Percentiles rank a stretch among this genome's conserved stretches.
phyloP scores from a whole-genome alignment of 2,113 vertebrate species.

The Trematocara zebra region DNA sequence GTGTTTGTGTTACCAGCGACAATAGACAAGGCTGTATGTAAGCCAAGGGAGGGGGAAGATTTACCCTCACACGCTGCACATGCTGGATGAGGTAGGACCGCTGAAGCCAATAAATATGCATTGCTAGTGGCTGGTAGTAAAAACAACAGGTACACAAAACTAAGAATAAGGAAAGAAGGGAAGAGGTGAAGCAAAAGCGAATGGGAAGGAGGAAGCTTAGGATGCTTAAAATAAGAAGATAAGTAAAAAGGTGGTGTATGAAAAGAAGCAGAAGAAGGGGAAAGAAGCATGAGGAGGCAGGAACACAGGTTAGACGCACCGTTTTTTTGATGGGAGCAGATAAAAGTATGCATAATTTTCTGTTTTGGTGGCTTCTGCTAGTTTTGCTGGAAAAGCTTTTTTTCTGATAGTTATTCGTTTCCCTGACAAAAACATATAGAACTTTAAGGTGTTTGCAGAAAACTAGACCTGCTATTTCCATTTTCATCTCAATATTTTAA shows the following conservation, averaged over 20 bases:
- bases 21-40: constrained; percentile 25
- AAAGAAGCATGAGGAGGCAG: background rate
- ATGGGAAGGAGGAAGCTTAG: background rate
- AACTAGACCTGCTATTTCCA: background rate
- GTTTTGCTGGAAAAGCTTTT: background rate
- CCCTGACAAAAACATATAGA: background rate
- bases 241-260: background rate
- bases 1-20: constrained; percentile 52
- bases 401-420: background rate
- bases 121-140: constrained; percentile 18
- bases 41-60: constrained; percentile 22
- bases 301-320: background rate
- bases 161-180: background rate
- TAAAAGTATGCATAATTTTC: background rate
- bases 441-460: background rate
- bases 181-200: background rate
- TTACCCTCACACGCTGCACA: constrained; percentile 26
- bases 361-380: background rate
- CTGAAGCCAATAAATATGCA: constrained; percentile 59
- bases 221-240: background rate
- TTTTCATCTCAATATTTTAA: background rate
- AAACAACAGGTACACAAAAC: constrained; percentile 34
- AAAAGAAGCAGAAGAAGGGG: background rate
- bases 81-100: constrained; percentile 6
- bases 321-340: background rate